Evolutionary conservation across 2,888 invertebrate species (phyloP).

Genomic region (Tipula lateralis): DNA sequence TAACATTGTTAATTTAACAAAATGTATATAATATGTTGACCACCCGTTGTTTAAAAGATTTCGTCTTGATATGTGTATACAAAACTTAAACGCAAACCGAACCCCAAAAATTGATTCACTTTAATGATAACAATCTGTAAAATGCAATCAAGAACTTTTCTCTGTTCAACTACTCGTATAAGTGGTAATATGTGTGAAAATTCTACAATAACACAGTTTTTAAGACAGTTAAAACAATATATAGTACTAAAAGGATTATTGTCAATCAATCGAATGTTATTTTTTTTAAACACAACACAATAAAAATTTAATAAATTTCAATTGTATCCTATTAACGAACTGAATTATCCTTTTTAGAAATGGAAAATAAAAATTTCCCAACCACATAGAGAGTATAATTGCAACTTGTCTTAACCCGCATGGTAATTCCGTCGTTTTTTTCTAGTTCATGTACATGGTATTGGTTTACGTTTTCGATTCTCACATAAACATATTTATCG

Average conservation of each 20-base stretch:
- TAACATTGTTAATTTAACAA: not conserved
- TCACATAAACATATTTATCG: not conserved
- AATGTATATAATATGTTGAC: too few relatives aligned
- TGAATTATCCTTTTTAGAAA: not conserved
- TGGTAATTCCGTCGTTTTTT: not conserved
- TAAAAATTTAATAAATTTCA: not conserved
- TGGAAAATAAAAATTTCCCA: slow-evolving; percentile 2
- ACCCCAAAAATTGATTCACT: not conserved
- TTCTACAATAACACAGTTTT: not conserved
- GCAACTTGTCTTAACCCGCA: slow-evolving; percentile 19
- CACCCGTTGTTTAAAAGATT: not conserved
- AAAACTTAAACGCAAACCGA: not conserved
- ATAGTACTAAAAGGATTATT: not conserved
- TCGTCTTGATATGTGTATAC: not conserved
- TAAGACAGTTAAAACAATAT: slow-evolving; percentile 11
- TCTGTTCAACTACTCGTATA: not conserved
- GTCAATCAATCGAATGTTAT: slow-evolving; percentile 6
- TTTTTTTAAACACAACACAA: not conserved
- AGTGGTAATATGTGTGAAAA: not conserved
- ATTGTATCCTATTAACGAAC: slow-evolving; percentile 7
- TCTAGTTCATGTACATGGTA: slow-evolving; percentile 11
- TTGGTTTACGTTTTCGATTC: not conserved
- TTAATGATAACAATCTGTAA: not conserved
- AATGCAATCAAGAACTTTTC: slow-evolving; percentile 6
- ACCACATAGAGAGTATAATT: not conserved